A percentile compares a stretch with the other conserved stretches of the same genome.
These are phyloP conservation scores for Mastomys natalensis DNA, from an alignment of 2,113 vertebrate species.

Conservation along the genomic window DNA sequence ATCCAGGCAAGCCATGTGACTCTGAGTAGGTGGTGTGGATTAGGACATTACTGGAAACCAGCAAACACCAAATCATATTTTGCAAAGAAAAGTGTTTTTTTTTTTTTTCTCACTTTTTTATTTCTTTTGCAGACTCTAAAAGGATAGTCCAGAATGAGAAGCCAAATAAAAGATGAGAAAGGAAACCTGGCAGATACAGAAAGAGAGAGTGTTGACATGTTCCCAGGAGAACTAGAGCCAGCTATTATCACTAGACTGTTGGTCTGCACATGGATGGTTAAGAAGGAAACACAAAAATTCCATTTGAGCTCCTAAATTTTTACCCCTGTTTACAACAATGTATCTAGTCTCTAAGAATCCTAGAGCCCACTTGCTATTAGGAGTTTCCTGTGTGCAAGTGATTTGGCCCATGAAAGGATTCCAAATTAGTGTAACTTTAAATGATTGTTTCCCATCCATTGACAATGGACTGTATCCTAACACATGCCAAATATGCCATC, in stretches of 20 bases:
- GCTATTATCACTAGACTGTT: neutral
- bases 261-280: rapidly evolving
- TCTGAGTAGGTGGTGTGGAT: neutral
- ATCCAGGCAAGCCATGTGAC: neutral
- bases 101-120: neutral
- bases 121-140: neutral
- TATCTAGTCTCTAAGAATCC: neutral
- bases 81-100: neutral
- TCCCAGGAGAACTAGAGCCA: neutral
- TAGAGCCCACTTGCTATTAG: neutral
- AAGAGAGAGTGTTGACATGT: neutral
- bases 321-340: neutral
- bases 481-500: neutral
- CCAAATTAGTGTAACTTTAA: neutral
- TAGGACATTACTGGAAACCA: neutral
- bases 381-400: neutral
- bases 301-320: neutral
- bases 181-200: neutral
- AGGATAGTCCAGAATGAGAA: neutral
- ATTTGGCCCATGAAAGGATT: neutral
- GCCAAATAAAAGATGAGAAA: neutral
- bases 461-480: neutral
- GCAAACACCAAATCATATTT: neutral
- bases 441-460: neutral
- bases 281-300: neutral